Evolutionary conservation across 2,797 vertebrate genomes (phyloP).

Genomic region (Schizothorax lantsangensis): DNA sequence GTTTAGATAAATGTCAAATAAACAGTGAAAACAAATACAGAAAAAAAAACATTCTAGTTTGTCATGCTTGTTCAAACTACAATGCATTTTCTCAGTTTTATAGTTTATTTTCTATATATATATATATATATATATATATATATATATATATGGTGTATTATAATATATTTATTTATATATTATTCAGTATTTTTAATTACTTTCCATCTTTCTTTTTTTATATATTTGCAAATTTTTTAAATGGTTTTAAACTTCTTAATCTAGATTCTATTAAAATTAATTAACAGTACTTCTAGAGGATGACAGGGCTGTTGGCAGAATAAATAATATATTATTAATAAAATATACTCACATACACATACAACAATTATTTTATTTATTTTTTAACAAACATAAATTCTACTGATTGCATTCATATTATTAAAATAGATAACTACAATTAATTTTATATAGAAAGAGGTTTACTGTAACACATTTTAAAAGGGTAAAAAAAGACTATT

Average conservation of each 20-base stretch:
- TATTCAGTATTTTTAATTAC: background rate
- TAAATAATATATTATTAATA: background rate
- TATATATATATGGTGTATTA: too few relatives aligned
- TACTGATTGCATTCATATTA: background rate
- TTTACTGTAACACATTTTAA: background rate
- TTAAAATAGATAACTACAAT: background rate
- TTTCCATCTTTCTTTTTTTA: background rate
- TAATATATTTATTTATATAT: background rate
- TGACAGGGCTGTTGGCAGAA: background rate
- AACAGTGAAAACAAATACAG: background rate
- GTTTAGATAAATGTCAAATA: background rate
- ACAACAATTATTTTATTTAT: background rate
- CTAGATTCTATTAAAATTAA: background rate
- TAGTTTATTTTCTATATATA: background rate
- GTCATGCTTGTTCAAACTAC: background rate
- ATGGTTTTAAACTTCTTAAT: background rate
- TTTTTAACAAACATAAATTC: background rate
- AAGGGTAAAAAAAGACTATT: background rate
- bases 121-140: background rate
- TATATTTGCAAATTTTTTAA: background rate
- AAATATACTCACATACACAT: background rate
- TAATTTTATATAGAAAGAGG: background rate
- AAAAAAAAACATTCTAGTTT: background rate
- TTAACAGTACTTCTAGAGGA: background rate
- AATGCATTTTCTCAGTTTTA: background rate